These are phyloP conservation scores for Laothoe populi DNA, from an alignment of 2,888 invertebrate species.

Conservation along the genomic window DNA sequence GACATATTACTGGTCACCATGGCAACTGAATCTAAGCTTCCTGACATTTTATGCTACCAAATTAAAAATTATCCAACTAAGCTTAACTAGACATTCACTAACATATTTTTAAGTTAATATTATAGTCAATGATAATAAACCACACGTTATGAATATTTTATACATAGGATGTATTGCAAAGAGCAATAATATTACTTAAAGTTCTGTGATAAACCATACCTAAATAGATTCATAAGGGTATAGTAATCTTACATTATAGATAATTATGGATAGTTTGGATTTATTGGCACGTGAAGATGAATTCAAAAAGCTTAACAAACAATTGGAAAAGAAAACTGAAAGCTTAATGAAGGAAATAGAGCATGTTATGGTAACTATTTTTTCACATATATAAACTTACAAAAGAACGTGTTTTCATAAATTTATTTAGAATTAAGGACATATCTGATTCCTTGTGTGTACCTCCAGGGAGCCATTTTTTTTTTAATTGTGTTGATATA, in stretches of 20 bases:
- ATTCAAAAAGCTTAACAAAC: conserved; percentile 75
- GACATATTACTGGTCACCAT: conserved; percentile 52
- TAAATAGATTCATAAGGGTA: too few relatives aligned
- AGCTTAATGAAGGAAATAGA: conserved; percentile 77
- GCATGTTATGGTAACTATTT: conserved; percentile 64
- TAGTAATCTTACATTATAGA: background rate
- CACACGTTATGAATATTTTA: background rate
- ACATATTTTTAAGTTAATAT: background rate
- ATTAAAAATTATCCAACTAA: conserved; percentile 29
- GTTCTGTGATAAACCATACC: too few relatives aligned
- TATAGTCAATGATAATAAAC: conserved; percentile 20
- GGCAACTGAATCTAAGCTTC: conserved; percentile 53
- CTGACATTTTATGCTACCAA: conserved; percentile 42
- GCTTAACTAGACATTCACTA: background rate
- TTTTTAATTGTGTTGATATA: too few relatives aligned
- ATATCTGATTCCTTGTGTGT: too few relatives aligned
- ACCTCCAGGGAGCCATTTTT: too few relatives aligned
- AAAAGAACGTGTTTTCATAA: too few relatives aligned
- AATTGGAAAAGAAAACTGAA: conserved; percentile 76
- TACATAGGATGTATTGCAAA: too few relatives aligned
- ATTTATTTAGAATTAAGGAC: too few relatives aligned
- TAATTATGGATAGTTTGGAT: conserved; percentile 69
- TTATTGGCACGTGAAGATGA: conserved; percentile 76
- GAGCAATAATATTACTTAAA: too few relatives aligned
- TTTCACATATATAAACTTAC: background rate